A percentile compares a stretch with the other conserved stretches of the same genome.
These are phyloP conservation scores for Urophycis tenuis DNA, from an alignment of 2,797 vertebrate genomes.

Conservation along the genomic window DNA sequence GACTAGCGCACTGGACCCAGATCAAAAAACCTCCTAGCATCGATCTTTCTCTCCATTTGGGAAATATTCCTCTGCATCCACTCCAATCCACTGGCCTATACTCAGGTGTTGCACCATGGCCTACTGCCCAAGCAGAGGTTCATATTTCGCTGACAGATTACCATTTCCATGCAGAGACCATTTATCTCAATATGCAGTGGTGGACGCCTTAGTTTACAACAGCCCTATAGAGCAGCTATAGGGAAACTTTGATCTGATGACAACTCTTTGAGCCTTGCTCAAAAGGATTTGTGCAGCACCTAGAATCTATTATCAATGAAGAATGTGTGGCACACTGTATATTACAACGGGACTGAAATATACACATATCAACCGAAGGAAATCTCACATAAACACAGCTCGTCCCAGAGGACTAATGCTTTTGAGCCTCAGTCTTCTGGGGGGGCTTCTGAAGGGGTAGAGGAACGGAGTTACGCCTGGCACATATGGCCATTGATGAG, in stretches of 20 bases:
- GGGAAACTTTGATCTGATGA: background rate
- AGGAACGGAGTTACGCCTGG: constrained; percentile 30
- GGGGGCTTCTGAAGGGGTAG: constrained; percentile 40
- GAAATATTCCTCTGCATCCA: constrained; percentile 43
- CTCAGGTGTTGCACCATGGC: constrained; percentile 6
- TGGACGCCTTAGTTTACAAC: background rate
- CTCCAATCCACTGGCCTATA: constrained; percentile 38
- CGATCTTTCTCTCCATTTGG: constrained; percentile 41
- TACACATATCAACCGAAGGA: constrained; percentile 25
- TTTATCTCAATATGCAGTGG: background rate
- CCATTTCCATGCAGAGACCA: constrained; percentile 35
- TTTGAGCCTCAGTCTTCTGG: constrained; percentile 53
- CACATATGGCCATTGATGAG: background rate
- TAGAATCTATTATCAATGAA: constrained; percentile 17
- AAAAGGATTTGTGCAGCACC: background rate
- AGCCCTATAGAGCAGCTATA: background rate
- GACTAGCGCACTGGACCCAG: constrained; percentile 37
- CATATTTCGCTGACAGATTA: constrained; percentile 43
- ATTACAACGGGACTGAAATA: constrained; percentile 3
- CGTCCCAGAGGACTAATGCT: constrained; percentile 42
- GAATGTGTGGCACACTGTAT: constrained; percentile 25
- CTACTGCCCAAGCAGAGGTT: constrained; percentile 20
- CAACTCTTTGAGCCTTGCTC: background rate
- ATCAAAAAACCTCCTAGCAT: constrained; percentile 51
- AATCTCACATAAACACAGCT: constrained; percentile 18